A percentile compares a stretch with the other conserved stretches of the same genome.
Conservation (phyloP, 1,140 invertebrate species). For the Meloidogyne chitwoodi region DNA sequence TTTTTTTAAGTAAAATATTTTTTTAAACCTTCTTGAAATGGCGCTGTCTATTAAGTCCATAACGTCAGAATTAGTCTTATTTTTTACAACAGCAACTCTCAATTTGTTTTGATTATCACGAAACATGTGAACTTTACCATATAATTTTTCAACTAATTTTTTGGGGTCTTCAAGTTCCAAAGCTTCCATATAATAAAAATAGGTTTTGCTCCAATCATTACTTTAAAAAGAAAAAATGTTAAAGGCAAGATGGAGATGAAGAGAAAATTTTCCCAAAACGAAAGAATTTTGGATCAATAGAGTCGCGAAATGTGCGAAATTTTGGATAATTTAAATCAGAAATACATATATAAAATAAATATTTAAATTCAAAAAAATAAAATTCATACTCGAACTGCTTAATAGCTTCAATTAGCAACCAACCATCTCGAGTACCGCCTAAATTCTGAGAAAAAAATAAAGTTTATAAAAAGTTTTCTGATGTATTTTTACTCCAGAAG, state of each 20-base stretch:
- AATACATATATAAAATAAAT: no score
- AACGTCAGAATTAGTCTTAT: not conserved
- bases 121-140: not conserved
- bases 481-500: not conserved
- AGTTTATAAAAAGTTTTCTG: not conserved
- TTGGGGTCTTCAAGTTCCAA: not conserved
- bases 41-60: not conserved
- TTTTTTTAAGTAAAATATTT: not conserved
- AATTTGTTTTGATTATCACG: not conserved
- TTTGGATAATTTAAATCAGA: no score
- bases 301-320: no score
- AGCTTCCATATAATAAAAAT: not conserved
- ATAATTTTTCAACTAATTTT: not conserved
- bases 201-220: not conserved
- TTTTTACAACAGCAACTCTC: not conserved
- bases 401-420: not conserved
- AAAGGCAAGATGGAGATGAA: no score
- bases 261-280: no score
- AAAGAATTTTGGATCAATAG: no score
- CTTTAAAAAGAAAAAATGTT: not conserved
- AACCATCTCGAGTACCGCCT: not conserved
- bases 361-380: no score
- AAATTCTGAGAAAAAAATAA: not conserved
- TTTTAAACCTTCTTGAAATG: not conserved
- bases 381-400: not conserved